Conservation (phyloP, 2,888 invertebrate species). For the Athrips mouffetella region DNA sequence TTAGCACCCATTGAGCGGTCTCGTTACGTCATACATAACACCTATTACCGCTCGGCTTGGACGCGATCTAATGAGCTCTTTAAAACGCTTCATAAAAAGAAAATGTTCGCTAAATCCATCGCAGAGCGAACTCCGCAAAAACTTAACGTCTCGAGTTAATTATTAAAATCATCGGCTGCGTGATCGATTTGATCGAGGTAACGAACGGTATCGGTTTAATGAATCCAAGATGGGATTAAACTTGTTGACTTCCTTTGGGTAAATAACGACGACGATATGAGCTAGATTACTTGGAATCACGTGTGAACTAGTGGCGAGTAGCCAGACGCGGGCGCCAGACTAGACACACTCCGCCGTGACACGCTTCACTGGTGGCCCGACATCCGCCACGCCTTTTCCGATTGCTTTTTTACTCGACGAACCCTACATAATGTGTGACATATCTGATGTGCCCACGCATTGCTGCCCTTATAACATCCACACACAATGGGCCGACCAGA, state of each 20-base stretch:
- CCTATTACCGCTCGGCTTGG: constrained; percentile 40
- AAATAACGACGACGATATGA: constrained; percentile 16
- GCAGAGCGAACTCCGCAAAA: constrained; percentile 32
- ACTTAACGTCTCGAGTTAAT: constrained; percentile 27
- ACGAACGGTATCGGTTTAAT: constrained; percentile 34
- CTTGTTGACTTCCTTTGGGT: neutral
- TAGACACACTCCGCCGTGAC: constrained; percentile 28
- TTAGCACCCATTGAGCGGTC: neutral
- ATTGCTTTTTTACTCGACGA: constrained; percentile 39
- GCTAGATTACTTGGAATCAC: constrained; percentile 5
- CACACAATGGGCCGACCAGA: constrained; percentile 24
- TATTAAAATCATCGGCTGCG: constrained; percentile 37
- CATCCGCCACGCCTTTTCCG: constrained; percentile 49
- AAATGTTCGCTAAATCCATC: constrained; percentile 36
- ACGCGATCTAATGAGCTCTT: constrained; percentile 56
- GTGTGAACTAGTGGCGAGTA: constrained; percentile 3
- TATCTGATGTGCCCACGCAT: constrained; percentile 35
- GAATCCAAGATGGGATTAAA: constrained; percentile 1
- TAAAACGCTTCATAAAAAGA: constrained; percentile 48
- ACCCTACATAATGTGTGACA: constrained; percentile 24
- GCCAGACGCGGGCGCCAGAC: neutral
- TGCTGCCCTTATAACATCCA: constrained; percentile 31
- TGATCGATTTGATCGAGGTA: constrained; percentile 32
- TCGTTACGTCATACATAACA: constrained; percentile 54
- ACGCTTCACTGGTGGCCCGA: constrained; percentile 40